Evolutionary conservation across 2,113 vertebrate species (phyloP), one percentile per base, ranked within the genome.

Genomic region (Podocnemis expansa): DNA sequence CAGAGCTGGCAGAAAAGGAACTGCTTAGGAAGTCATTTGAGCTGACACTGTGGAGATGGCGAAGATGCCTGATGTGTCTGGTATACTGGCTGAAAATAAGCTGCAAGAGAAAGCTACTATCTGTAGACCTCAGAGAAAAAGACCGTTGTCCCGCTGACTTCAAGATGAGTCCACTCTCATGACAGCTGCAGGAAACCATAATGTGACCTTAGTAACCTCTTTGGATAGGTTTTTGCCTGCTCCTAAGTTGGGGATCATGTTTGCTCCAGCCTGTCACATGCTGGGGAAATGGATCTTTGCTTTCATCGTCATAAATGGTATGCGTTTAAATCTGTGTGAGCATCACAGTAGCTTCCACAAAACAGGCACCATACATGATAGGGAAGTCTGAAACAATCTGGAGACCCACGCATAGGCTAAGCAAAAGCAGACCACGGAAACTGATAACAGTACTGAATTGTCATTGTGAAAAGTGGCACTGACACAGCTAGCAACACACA

Each of bases 181-280:
- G 43, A 94, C 92, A 97, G 89, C 95, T 95, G 94, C 93, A 96
- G 95, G 47, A 97, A 96, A 87, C 60, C 80, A 79, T 60, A 81
- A 43, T 80, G 81, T 87, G 45, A 51, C 38, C 91, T 89, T 88
- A 21, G 27, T 94, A 27, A 17, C 90, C 24, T 67, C 56, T 87
- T 93, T 78, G n/a, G 80, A 55, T n/a, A 73, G 85, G 83, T 52
- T 91, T n/a, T 80, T 93, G 88, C 90, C n/a, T 31, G 10, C 27
- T 58, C 63, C 79, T 25, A 41, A 58, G 11, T 29, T 58, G 60
- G 75, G 85, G 47, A 56, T 56, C 85, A 63, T 86, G 19, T 63
- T 85, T 94, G 22, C 43, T 87, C 8, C 47, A 45, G 10, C 55
- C 73, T 87, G 16, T 73, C 85, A 38, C 84, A 84, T 82, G 19